Conservation (phyloP, 1,140 invertebrate genomes). For the Lucilia cuprina region DNA sequence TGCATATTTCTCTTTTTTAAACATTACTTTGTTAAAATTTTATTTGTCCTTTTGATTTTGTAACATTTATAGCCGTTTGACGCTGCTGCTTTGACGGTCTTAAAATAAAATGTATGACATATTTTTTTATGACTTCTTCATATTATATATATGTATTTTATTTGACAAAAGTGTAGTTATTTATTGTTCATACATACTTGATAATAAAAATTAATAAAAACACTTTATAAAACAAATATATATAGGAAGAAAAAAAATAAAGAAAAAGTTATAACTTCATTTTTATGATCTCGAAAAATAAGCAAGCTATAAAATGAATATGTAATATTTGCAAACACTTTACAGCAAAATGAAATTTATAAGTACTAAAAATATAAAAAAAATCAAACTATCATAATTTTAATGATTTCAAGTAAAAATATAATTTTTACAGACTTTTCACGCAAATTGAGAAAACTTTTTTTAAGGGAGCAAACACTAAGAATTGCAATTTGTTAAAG, state of each 20-base stretch:
- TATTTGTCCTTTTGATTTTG: background rate
- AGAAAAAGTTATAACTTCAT: conserved; percentile 4
- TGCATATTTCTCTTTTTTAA: too few relatives aligned
- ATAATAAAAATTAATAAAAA: conserved; percentile 31
- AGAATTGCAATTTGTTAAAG: background rate
- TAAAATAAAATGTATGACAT: background rate
- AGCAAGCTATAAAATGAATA: conserved; percentile 18
- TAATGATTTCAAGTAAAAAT: background rate
- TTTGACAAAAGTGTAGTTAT: background rate
- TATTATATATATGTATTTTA: background rate
- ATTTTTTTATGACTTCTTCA: background rate
- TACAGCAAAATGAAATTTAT: background rate
- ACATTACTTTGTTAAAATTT: background rate
- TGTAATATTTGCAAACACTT: conserved; percentile 16
- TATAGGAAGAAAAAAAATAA: background rate
- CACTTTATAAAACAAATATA: conserved; percentile 15
- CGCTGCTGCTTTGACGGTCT: background rate
- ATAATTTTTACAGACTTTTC: background rate
- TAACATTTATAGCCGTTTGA: too few relatives aligned
- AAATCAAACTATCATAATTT: background rate
- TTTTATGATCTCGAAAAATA: background rate
- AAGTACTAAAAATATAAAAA: background rate
- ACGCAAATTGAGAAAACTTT: background rate
- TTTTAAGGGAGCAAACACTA: too few relatives aligned
- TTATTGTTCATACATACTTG: background rate